These are phyloP conservation scores for Philopedon plagiatum DNA, from an alignment of 2,888 invertebrate genomes.

Conservation along the genomic window DNA sequence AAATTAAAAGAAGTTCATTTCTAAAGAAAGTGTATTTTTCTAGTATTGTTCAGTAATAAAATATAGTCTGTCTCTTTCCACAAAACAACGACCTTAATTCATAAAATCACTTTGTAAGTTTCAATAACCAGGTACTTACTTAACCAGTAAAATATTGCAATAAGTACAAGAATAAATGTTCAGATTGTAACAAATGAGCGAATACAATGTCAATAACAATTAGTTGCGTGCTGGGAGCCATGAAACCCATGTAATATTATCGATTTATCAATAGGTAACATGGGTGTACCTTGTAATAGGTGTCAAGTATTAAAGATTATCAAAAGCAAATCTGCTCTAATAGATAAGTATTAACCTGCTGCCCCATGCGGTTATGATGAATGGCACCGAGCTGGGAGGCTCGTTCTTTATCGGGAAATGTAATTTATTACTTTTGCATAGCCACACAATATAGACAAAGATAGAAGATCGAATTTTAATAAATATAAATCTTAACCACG, in stretches of 20 bases:
- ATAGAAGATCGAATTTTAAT: no score
- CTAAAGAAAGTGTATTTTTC: no score
- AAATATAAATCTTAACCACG: no score
- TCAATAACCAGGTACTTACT: no score
- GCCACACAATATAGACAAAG: no score
- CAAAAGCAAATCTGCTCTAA: constrained; percentile 35
- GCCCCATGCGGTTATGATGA: constrained; percentile 30
- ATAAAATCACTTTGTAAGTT: no score
- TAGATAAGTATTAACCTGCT: constrained; percentile 31
- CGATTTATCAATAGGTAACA: constrained; percentile 21
- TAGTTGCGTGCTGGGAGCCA: background rate
- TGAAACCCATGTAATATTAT: constrained; percentile 13
- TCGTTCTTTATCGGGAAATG: constrained; percentile 30
- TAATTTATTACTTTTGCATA: constrained; percentile 28
- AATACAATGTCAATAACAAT: constrained; percentile 6
- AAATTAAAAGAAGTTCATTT: no score
- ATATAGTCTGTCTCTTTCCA: no score
- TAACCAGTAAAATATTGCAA: no score
- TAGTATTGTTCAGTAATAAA: no score
- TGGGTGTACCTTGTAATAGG: constrained; percentile 24
- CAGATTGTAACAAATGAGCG: background rate
- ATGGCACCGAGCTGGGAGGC: constrained; percentile 18
- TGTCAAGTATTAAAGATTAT: constrained; percentile 26
- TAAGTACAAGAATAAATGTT: no score
- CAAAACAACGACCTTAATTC: no score